Base-by-base conservation (phyloP, 2,888 invertebrate species). In the Caenorhabditis sinica region DNA sequence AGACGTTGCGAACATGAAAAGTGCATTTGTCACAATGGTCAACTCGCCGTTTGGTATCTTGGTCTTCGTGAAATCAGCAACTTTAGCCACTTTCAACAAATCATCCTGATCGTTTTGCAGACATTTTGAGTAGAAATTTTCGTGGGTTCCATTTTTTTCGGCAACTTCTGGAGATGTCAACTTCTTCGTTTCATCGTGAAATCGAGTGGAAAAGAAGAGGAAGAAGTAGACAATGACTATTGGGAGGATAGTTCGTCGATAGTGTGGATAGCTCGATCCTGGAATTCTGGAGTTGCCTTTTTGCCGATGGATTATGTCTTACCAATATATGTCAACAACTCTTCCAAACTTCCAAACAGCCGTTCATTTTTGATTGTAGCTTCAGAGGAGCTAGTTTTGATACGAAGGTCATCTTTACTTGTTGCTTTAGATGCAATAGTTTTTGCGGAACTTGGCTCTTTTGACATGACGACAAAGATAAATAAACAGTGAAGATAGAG, bases 321-420 rank as follows among this genome's bases (percentile, higher is more conserved):
- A 80, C 80, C 80, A 58, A 80, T 72, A 49, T 66, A 72, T 1
- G 80, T 80, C 80, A 80, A 72, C 33, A 80, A 23, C 60, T 80
- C 80, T 20, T 80, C 80, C 36, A 80, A 36, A 58, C 40, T 66
- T 0, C 33, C 45, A 33, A 80, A 80, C 80, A 80, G 72, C 4
- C 80, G 30, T 13, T 72, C 72, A 49, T 72, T 63, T 11, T 66
- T 71, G 23, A 79, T 71, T 2, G 79, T 66, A 0, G 45, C 72
- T n/a, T 80, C 80, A 5, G 80, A 80, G 2, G 43, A 1, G n/a
- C 45, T 49, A 2, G 4, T 23, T 20, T 17, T 72, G 20, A 72
- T 20, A n/a, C 5, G 49, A 6, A 8, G 40, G 9, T 43, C 45
- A 13, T 33, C 61, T 17, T 73, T 51, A 49, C 25, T 73, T 51